Conservation (phyloP, 2,797 vertebrate species). For the Euphonia xanthogaster region DNA sequence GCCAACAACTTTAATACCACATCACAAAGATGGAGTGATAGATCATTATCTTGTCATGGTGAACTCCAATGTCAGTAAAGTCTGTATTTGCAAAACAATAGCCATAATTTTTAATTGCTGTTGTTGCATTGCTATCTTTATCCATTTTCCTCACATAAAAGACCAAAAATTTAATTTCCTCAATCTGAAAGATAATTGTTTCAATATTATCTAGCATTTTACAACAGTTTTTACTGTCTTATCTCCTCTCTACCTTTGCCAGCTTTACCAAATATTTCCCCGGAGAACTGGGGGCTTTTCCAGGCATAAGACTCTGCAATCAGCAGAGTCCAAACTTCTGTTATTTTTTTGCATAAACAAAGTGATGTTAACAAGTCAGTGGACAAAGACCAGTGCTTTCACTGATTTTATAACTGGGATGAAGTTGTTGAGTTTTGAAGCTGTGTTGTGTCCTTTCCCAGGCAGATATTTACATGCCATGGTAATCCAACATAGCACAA, state of each 20-base stretch:
- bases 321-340: not conserved
- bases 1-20: not conserved
- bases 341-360: constrained; percentile 26
- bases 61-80: not conserved
- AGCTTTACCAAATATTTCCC: constrained; percentile 11
- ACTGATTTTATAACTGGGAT: not conserved
- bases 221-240: not conserved
- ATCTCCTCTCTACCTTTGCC: not conserved
- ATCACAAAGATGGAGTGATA: not conserved
- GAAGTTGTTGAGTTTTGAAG: not conserved
- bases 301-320: not conserved
- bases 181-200: not conserved
- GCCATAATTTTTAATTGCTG: not conserved
- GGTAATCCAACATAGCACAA: not conserved
- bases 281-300: not conserved
- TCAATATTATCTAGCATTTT: not conserved
- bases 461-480: not conserved
- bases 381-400: constrained; percentile 10
- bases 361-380: not conserved
- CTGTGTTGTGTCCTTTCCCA: not conserved
- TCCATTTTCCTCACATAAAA: not conserved
- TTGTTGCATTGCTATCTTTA: not conserved
- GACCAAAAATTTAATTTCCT: not conserved
- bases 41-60: not conserved
- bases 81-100: not conserved